Base-by-base conservation (phyloP, 2,113 vertebrate species). In the Megaceryle torquata region DNA sequence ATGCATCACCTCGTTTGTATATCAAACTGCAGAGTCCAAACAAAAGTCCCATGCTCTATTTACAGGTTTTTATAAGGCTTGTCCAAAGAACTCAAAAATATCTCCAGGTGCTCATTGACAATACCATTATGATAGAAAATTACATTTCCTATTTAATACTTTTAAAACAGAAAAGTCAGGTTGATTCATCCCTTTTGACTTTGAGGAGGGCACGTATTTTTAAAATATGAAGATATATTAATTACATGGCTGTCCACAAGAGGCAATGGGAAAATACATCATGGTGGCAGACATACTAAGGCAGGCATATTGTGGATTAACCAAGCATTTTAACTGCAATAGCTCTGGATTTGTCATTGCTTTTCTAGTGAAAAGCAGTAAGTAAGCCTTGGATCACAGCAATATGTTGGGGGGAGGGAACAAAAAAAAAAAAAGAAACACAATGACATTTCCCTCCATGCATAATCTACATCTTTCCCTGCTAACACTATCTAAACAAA, bases 321-420 rank as follows among this genome's bases (percentile, higher is more conserved):
- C 35, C 60, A 94, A 91, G 56, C 12, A 64, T 74, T 89, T 94
- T 53, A 90, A 51, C 39, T 81, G 37, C 16, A 89, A 35, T 79
- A 56, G 69, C 83, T 93, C 33, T 82, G 26, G 33, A 20, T 9
- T 86, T 89, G 21, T 87, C 14, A 28, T 57, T 87, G 51, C 22
- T 94, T 92, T 97, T 81, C 74, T 84, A 54, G 43, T 63, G 39
- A 94, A 91, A 90, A 43, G 7, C 24, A 43, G 53, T 37, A 85
- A 74, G 86, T 88, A 84, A 83, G 78, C 63, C 25, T 70, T 91
- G 88, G 77, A 88, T 50, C n/a, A 71, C 56, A 26, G 22, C 54
- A 90, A 14, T 74, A 64, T 53, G 24, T 35, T 69, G 46, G 46
- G 46, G 46, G 46, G 3, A 41, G 39, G 39, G 39, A 41, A 85